Conservation (phyloP, 1,140 invertebrate species). For the Drosophila repletoides region DNA sequence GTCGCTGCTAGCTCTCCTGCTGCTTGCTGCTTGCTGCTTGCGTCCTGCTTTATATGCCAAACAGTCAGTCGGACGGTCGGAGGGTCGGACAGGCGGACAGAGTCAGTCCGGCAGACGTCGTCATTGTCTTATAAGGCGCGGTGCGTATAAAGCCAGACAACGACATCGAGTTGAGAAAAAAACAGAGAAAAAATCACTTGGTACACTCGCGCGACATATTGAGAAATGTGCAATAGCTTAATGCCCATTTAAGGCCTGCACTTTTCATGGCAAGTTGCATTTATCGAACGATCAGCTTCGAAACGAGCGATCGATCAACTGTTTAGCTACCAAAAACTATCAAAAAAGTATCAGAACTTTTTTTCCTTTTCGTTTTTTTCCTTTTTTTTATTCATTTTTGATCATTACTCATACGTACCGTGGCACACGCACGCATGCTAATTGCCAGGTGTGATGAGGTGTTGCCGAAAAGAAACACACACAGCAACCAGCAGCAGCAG, state of each 20-base stretch:
- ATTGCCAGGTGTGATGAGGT: slow-evolving; percentile 45
- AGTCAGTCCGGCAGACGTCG: slow-evolving; percentile 50
- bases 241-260: slow-evolving; percentile 78
- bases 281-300: slow-evolving; percentile 70
- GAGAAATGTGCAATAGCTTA: slow-evolving; percentile 82
- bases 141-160: slow-evolving; percentile 74
- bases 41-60: slow-evolving; percentile 71
- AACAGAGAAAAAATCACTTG: slow-evolving; percentile 74
- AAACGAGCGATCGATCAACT: slow-evolving; percentile 56
- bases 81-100: slow-evolving; percentile 11
- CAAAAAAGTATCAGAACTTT: slow-evolving; percentile 7
- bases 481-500: background rate
- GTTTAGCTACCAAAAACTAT: slow-evolving; percentile 17
- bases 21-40: slow-evolving; percentile 13
- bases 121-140: slow-evolving; percentile 74
- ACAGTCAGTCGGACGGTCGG: slow-evolving; percentile 22
- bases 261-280: slow-evolving; percentile 82
- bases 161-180: slow-evolving; percentile 28
- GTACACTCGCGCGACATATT: slow-evolving; percentile 79
- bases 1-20: background rate
- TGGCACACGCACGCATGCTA: slow-evolving; percentile 50
- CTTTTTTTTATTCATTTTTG: background rate
- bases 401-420: slow-evolving; percentile 34
- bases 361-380: too few relatives aligned
- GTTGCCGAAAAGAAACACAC: slow-evolving; percentile 7